Evolutionary conservation across 2,888 invertebrate genomes (phyloP).

Genomic region (Tetranychus piercei): DNA sequence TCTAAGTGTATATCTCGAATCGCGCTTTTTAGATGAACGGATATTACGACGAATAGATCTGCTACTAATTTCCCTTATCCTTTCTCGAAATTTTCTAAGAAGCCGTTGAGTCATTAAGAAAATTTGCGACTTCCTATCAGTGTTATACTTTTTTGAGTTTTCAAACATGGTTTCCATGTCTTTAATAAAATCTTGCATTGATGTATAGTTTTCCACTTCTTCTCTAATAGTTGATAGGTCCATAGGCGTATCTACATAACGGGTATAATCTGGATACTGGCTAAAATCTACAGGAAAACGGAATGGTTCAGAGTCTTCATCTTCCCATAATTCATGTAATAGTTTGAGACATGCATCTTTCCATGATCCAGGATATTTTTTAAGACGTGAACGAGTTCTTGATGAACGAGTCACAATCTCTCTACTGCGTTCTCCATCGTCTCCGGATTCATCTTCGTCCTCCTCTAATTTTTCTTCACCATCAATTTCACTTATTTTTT

Average conservation of each 20-base stretch:
- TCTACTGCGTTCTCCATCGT: constrained; percentile 83
- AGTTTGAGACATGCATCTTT: constrained; percentile 44
- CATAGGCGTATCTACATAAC: constrained; percentile 66
- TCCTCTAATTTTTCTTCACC: too few species aligned
- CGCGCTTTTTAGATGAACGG: not conserved
- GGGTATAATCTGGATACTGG: constrained; percentile 64
- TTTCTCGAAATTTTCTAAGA: constrained; percentile 38
- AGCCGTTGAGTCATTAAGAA: constrained; percentile 78
- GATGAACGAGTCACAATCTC: constrained; percentile 71
- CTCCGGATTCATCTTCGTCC: constrained; percentile 70
- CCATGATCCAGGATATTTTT: constrained; percentile 33
- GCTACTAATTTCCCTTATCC: not conserved
- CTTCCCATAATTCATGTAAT: constrained; percentile 51
- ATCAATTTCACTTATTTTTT: not conserved
- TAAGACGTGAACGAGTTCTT: constrained; percentile 32
- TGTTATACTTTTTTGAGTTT: constrained; percentile 75
- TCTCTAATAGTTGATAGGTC: constrained; percentile 50
- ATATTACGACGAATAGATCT: not conserved
- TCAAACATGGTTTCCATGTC: constrained; percentile 71
- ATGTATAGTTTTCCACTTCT: constrained; percentile 49
- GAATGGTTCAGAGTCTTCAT: constrained; percentile 59
- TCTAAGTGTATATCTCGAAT: constrained; percentile 4
- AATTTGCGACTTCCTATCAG: constrained; percentile 49
- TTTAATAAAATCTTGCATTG: constrained; percentile 55
- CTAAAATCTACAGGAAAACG: constrained; percentile 57